Evolutionary conservation across 2,888 invertebrate species (phyloP), one percentile per base, ranked within the genome.

Genomic region (Amblyjoppa fuscipennis): DNA sequence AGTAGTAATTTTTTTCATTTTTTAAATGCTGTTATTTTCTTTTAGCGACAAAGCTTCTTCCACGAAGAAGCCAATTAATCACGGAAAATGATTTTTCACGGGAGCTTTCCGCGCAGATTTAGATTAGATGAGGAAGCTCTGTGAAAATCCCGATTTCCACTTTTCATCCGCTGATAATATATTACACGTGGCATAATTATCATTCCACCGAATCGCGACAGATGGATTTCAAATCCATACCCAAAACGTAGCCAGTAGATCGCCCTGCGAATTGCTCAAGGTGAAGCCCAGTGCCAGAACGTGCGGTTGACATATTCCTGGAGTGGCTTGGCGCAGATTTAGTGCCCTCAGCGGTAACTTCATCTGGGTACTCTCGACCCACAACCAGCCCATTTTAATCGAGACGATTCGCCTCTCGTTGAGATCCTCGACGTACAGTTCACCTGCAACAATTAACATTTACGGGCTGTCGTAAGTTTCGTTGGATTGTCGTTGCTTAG

Each of bases 311-410:
- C 92, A 93, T 79, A 92, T 90, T 76, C 92, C 92, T 25, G 93
- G 90, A 49, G 91, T 86, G 41, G 94, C 93, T 85, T 94, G 94
- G 34, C 93, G 92, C 20, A 94, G 91, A 89, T 94, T 94, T 86
- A 94, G 90, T 31, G 94, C 93, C 87, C 94, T 92, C 85, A 94
- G 85, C 3, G 94, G 91, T 79, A 94, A 85, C 78, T 91, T 91
- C 93, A 93, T 94, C 81, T 92, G 91, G 20, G 93, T 93, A 77
- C 92, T 93, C 87, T 94, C 94, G 83, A 94, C 94, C 94, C 94
- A 94, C 70, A 94, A 88, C 93, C 93, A 94, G 53, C 94, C 94
- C 94, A 94, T 94, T 81, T 93, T 91, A 88, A 94, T 93, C 86
- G 91, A 92, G 71, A 94, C 93, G 87, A 91, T 92, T 87, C 92